phyloP scores from a whole-genome alignment of 2,888 invertebrate genomes.

The Cheilosia pagana region DNA sequence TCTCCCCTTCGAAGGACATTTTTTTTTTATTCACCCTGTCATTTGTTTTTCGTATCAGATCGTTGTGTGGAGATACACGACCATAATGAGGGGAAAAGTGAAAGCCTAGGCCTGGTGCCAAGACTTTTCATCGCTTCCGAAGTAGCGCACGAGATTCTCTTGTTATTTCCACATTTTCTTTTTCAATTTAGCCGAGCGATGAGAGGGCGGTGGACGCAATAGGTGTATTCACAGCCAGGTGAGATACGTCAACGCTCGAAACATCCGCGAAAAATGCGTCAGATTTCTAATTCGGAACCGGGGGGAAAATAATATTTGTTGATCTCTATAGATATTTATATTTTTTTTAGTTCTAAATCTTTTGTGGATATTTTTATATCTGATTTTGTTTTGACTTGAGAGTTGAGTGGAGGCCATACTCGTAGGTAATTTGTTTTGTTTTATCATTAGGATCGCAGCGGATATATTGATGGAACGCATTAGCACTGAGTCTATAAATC shows the following conservation, averaged over 20 bases:
- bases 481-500: conserved; percentile 1
- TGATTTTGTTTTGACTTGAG: conserved; percentile 13
- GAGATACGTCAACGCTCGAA: conserved; percentile 69
- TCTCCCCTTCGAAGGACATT: conserved; percentile 23
- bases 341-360: too few relatives aligned
- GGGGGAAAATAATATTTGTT: not conserved
- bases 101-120: conserved; percentile 59
- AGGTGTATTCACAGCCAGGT: conserved; percentile 44
- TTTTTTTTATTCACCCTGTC: not conserved
- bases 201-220: conserved; percentile 14
- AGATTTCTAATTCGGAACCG: conserved; percentile 51
- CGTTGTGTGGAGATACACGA: conserved; percentile 20
- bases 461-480: conserved; percentile 14
- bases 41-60: conserved; percentile 7
- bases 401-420: not conserved
- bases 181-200: conserved; percentile 13
- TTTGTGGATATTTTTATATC: not conserved
- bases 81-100: conserved; percentile 42
- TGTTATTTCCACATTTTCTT: conserved; percentile 10
- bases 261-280: conserved; percentile 64
- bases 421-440: not conserved
- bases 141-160: conserved; percentile 18
- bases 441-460: conserved; percentile 2
- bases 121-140: conserved; percentile 32
- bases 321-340: too few relatives aligned